Base-by-base conservation (phyloP, 2,797 vertebrate species). In the Jordanella pulchra region DNA sequence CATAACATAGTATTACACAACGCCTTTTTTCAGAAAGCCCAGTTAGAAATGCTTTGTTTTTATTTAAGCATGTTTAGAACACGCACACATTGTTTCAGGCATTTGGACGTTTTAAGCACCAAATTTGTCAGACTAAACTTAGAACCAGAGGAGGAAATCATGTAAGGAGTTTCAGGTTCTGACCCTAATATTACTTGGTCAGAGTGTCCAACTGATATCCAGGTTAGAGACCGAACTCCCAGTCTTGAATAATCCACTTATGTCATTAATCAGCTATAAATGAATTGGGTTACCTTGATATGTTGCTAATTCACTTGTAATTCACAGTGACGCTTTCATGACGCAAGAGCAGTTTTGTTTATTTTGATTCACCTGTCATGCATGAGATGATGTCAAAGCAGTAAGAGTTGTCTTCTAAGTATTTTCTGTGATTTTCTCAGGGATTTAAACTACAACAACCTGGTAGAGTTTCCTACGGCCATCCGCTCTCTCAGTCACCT, bases 401-500 rank as follows among this genome's bases (percentile, higher is more conserved):
- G 65, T 13, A 67, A 27, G 32, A 1, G 7, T 25, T 68, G 11
- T 58, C 4, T 39, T 15, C 13, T 4, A 7, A 76, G 48, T 61
- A 17, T 68, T 42, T 66, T 2, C 35, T 55, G 32, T 71, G 10
- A 58, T 18, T 47, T 3, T 17, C 6, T 74, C 88, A 98, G 97
- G 89, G 97, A 98, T 92, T 91, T 98, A 89, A 98, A 98, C 94
- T 97, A 96, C 89, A 98, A 98, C 93, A 95, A 90, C 89, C 92
- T 98, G 89, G 93, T 95, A 9, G 95, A 96, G 90, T 98, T 98
- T 78, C 97, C 97, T 21, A 86, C 87, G 30, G 95, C 96, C 61
- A 94, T 98, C 91, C 95, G 89, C 80, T 94, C 95, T 1, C 95
- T 98, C 65, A 89, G 91, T 73, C 96, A 95, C 87, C 95, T 98